A percentile compares a stretch with the other conserved stretches of the same genome.
phyloP scores from a whole-genome alignment of 1,140 invertebrate genomes.

The Solenopsis invicta region DNA sequence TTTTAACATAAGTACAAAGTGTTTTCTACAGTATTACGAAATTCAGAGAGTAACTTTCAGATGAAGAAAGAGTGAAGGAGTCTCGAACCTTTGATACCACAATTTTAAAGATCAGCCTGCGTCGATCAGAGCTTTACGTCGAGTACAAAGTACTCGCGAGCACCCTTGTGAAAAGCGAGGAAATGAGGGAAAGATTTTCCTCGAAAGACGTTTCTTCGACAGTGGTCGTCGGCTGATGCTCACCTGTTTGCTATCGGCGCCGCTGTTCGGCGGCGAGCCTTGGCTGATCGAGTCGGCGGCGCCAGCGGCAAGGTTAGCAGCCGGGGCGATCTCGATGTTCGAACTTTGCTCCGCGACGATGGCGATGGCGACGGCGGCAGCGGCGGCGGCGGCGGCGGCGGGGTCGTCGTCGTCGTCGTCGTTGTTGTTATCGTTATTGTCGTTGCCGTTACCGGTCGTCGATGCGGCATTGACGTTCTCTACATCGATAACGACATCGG shows the following conservation, averaged over 20 bases:
- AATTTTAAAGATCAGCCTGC: neutral
- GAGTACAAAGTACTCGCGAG: neutral
- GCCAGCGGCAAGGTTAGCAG: conserved; percentile 43
- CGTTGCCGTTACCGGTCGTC: neutral
- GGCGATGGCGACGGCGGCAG: neutral
- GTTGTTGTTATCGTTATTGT: conserved; percentile 4
- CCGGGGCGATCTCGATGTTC: conserved; percentile 61
- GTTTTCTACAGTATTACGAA: too few relatives aligned
- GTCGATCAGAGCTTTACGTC: too few relatives aligned
- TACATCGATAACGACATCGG: conserved; percentile 42
- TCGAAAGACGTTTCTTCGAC: neutral
- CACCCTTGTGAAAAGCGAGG: too few relatives aligned
- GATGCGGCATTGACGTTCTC: conserved; percentile 21
- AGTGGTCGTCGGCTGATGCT: conserved; percentile 39
- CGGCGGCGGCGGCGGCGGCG: neutral
- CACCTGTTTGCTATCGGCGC: conserved; percentile 74
- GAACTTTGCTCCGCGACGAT: conserved; percentile 49
- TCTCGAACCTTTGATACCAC: too few relatives aligned
- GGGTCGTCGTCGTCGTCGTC: neutral
- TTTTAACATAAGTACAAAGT: too few relatives aligned
- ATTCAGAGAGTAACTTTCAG: too few relatives aligned
- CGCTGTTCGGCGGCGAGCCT: conserved; percentile 48
- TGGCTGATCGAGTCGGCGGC: conserved; percentile 59
- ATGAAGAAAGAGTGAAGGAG: too few relatives aligned
- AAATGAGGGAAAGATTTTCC: too few relatives aligned